Evolutionary conservation across 2,888 invertebrate genomes (phyloP).

Genomic region (Pycnomerus fuliginosus): DNA sequence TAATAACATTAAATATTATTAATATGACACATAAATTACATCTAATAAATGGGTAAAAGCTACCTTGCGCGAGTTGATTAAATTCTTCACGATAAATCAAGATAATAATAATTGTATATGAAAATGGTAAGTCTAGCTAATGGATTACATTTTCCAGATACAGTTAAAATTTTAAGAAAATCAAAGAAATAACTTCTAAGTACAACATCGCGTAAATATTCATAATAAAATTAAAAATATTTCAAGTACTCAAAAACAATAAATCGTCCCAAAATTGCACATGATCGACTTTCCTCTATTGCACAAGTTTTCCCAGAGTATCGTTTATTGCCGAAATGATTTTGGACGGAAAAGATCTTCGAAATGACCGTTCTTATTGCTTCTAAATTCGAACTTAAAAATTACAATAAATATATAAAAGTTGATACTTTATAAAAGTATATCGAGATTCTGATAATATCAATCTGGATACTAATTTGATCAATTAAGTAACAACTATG

Average conservation of each 20-base stretch:
- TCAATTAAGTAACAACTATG: slow-evolving; percentile 22
- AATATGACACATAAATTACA: slow-evolving; percentile 42
- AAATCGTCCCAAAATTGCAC: slow-evolving; percentile 32
- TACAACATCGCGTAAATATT: slow-evolving; percentile 36
- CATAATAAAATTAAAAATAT: slow-evolving; percentile 22
- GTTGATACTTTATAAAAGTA: slow-evolving; percentile 11
- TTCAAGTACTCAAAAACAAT: slow-evolving; percentile 24
- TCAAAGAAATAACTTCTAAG: slow-evolving; percentile 33
- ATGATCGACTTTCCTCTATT: slow-evolving; percentile 29
- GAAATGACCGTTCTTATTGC: slow-evolving; percentile 5
- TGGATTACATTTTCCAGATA: slow-evolving; percentile 13
- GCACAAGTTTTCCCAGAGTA: no score
- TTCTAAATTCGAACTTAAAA: slow-evolving; percentile 11
- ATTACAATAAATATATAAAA: slow-evolving; percentile 16
- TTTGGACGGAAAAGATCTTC: slow-evolving; percentile 15
- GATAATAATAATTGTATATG: slow-evolving; percentile 9
- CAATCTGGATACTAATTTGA: slow-evolving; percentile 8
- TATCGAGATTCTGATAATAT: slow-evolving; percentile 4
- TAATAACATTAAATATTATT: slow-evolving; percentile 42
- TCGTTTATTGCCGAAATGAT: no score
- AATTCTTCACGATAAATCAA: no score
- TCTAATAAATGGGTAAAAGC: slow-evolving; percentile 38
- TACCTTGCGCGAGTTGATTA: no score
- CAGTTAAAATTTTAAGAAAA: slow-evolving; percentile 19
- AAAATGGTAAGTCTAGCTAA: slow-evolving; percentile 11